A percentile compares a stretch with the other conserved stretches of the same genome.
phyloP scores from a whole-genome alignment of 2,113 vertebrate species.

The Pithys albifrons region DNA sequence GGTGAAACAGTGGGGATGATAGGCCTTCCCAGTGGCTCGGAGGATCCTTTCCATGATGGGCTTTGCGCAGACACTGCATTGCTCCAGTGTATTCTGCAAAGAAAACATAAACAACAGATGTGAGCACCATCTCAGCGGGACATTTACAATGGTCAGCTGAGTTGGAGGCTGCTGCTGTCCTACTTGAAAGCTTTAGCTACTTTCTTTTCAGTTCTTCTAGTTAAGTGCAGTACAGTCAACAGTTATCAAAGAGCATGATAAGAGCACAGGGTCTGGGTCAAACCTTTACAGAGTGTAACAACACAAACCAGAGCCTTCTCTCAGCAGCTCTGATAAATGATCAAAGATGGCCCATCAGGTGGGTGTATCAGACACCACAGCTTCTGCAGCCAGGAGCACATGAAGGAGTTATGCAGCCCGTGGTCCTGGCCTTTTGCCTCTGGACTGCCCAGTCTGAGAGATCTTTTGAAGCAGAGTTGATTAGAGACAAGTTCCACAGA shows the following conservation, averaged over 20 bases:
- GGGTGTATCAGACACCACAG: not conserved
- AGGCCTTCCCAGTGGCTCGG: slow-evolving; percentile 95
- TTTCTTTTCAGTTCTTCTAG: not conserved
- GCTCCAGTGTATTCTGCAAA: slow-evolving; percentile 92
- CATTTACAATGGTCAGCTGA: not conserved
- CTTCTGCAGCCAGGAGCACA: not conserved
- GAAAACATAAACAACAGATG: not conserved
- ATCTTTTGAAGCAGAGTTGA: not conserved
- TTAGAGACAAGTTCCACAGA: not conserved
- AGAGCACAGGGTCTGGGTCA: not conserved
- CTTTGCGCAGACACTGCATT: slow-evolving; percentile 91
- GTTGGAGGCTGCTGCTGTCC: not conserved
- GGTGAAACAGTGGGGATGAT: slow-evolving; percentile 98
- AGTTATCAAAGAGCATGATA: not conserved
- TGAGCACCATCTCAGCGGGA: not conserved
- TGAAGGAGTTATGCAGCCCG: not conserved
- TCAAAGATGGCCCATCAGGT: not conserved
- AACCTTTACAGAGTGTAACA: not conserved
- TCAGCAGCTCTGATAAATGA: not conserved
- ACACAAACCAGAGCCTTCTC: not conserved
- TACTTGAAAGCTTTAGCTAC: not conserved
- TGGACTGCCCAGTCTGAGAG: not conserved
- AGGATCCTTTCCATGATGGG: slow-evolving; percentile 99
- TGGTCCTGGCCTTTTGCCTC: not conserved
- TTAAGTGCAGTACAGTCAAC: not conserved